Base-by-base conservation (phyloP, 2,888 invertebrate genomes). In the Rhingia rostrata region DNA sequence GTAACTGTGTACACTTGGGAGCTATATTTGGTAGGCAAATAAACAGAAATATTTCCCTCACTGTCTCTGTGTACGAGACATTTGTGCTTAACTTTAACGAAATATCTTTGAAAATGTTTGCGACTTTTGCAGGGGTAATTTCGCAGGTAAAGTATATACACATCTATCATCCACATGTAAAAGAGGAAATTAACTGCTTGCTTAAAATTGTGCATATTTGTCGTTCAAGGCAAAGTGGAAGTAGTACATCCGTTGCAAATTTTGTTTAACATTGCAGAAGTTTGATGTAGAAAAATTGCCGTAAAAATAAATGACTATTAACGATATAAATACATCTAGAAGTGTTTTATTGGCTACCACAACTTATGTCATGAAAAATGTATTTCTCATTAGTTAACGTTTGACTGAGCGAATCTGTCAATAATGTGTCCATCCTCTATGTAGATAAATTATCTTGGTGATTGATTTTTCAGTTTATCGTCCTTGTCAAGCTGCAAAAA, bases 401-500 rank as follows among this genome's bases (percentile, higher is more conserved):
- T 53, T 53, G 61, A 61, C 43, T 45, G 53, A 61, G 72, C 61
- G 61, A 45, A 12, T 61, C 61, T 53, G 72, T 53, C 61, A 61
- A 72, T 54, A 67, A 41, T 67, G 14, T 54, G 54, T 22, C 43
- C 54, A 54, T 43, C 33, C 14, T 45, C 54, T 67, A 67, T 67
- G 54, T 32, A 33, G 35, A 67, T 54, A 67, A 67, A 66, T 54
- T 66, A 66, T 66, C 35, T 14, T 43, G 33, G 41, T 54, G 66
- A 67, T 54, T 53, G 66, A 67, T 67, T 67, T 22, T 22, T 54
- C 66, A 35, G 43, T 66, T 66, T 66, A 66, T 66, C 53, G 12
- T 32, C 10, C 9, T 12, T 51, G 60, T 33, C 51, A 60, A 6
- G 39, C 41, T 32, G 37, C 22, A 35, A 22, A 58, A 47, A 43